Percentiles rank a stretch among this genome's conserved stretches.
Conservation (phyloP, 2,113 vertebrate genomes). For the Trematocara stigmaticum region DNA sequence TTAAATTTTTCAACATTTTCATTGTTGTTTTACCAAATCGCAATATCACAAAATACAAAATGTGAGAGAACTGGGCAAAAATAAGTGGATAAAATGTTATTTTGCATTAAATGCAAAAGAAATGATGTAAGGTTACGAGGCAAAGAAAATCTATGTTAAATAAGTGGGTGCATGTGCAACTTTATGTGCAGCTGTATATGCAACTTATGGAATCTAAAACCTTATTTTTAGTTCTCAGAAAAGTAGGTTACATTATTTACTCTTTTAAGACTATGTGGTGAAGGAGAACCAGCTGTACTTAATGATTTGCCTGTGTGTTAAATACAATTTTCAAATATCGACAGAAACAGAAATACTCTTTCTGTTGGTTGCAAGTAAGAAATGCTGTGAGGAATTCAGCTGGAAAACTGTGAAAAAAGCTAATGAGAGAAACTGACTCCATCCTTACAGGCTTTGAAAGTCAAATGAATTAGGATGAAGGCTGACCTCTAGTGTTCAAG, state of each 20-base stretch:
- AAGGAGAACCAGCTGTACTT: not conserved
- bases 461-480: not conserved
- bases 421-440: not conserved
- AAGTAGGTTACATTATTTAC: not conserved
- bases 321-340: fast-evolving
- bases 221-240: not conserved
- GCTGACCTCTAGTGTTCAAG: constrained; percentile 22
- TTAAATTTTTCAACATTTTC: not conserved
- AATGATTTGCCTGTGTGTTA: not conserved
- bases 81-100: not conserved
- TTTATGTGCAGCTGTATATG: not conserved
- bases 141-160: fast-evolving
- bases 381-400: not conserved
- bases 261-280: not conserved
- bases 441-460: not conserved
- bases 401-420: not conserved
- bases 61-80: fast-evolving
- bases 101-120: not conserved
- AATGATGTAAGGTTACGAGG: fast-evolving
- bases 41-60: not conserved
- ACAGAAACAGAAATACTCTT: not conserved
- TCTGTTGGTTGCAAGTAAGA: fast-evolving
- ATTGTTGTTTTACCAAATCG: fast-evolving
- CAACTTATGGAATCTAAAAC: not conserved
- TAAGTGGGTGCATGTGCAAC: not conserved